Conservation (phyloP, 2,797 vertebrate genomes). For the Megalops cyprinoides region DNA sequence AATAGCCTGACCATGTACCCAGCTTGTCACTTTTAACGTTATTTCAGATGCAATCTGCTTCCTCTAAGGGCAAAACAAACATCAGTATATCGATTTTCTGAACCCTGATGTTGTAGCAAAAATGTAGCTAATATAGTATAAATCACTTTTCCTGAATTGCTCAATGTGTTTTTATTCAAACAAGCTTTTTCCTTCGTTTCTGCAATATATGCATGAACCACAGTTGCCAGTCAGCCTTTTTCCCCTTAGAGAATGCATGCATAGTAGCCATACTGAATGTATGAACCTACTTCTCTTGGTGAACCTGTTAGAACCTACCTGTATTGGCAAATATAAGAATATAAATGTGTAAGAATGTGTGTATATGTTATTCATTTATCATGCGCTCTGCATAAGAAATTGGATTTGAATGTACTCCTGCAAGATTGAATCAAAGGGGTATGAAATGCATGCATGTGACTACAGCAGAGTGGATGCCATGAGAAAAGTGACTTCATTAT, state of each 20-base stretch:
- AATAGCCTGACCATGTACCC: constrained; percentile 48
- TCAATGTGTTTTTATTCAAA: background rate
- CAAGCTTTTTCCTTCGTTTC: background rate
- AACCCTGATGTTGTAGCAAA: background rate
- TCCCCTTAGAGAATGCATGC: no score
- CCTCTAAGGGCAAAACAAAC: background rate
- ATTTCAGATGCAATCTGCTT: constrained; percentile 10
- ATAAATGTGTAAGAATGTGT: background rate
- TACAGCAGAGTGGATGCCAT: constrained; percentile 49
- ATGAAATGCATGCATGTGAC: constrained; percentile 59
- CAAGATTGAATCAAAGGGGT: constrained; percentile 67
- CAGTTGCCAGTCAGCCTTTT: background rate
- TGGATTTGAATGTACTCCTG: constrained; percentile 50
- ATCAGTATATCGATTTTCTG: background rate
- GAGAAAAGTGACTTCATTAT: constrained; percentile 64
- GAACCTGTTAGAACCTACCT: no score
- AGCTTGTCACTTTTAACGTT: background rate
- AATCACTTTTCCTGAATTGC: background rate
- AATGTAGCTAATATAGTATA: background rate
- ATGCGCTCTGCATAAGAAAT: constrained; percentile 32
- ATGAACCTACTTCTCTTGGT: background rate
- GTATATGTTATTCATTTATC: background rate
- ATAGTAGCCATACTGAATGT: background rate
- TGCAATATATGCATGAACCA: background rate
- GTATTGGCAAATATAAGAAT: no score